phyloP scores from a whole-genome alignment of 2,797 vertebrate genomes.

The Artibeus jamaicensis region DNA sequence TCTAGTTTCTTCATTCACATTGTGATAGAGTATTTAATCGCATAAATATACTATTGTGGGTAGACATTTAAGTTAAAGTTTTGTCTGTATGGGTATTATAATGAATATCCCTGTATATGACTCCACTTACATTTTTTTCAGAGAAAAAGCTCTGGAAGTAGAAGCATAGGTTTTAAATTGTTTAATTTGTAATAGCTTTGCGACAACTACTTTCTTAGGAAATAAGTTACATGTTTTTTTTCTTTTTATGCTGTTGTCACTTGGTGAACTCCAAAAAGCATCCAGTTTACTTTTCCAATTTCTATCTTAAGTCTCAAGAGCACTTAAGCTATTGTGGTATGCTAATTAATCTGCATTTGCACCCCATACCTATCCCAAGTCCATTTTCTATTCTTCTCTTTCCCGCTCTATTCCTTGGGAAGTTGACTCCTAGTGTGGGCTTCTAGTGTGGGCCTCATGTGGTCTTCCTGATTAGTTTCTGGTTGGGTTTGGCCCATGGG shows the following conservation, averaged over 20 bases:
- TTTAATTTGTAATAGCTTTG: not conserved
- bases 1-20: not conserved
- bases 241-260: not conserved
- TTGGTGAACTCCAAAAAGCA: not conserved
- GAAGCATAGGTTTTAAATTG: not conserved
- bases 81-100: not conserved
- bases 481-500: not conserved
- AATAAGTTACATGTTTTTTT: not conserved
- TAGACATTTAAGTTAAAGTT: not conserved
- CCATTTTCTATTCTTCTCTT: not conserved
- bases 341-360: not conserved
- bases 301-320: not conserved
- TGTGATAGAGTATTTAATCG: not conserved
- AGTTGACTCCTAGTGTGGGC: not conserved
- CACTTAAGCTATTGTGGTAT: not conserved
- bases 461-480: not conserved
- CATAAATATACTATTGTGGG: not conserved
- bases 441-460: not conserved
- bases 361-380: accelerated
- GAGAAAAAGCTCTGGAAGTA: not conserved
- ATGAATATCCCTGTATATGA: not conserved
- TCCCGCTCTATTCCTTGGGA: not conserved
- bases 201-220: not conserved
- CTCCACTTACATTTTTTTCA: not conserved
- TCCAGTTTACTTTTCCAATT: not conserved